A percentile compares a stretch with the other conserved stretches of the same genome.
These are phyloP conservation scores for Aplocera efformata DNA, from an alignment of 2,888 invertebrate genomes.

Conservation along the genomic window DNA sequence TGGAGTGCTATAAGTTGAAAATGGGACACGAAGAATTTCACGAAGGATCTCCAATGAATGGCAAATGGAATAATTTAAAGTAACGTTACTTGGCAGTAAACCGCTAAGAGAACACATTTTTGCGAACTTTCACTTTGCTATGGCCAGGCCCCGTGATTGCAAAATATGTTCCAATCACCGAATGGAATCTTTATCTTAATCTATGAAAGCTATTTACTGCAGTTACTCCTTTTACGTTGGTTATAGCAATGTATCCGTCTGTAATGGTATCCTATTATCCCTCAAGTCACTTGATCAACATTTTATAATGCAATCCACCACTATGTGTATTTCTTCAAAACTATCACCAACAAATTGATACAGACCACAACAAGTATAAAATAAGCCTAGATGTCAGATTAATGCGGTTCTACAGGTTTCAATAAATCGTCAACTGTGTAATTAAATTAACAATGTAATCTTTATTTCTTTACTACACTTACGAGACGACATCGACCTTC, in stretches of 20 bases:
- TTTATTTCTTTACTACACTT: not conserved
- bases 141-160: conserved; percentile 49
- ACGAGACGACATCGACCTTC: conserved; percentile 5
- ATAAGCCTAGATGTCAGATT: not conserved
- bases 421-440: not conserved
- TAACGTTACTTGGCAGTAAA: conserved; percentile 31
- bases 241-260: no score
- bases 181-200: conserved; percentile 17
- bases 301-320: no score
- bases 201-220: conserved; percentile 10
- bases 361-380: not conserved
- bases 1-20: conserved; percentile 23
- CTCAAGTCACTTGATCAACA: not conserved
- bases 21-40: conserved; percentile 2
- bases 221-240: conserved; percentile 2
- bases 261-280: not conserved
- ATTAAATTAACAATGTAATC: not conserved
- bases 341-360: not conserved
- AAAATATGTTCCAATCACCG: conserved; percentile 48
- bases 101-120: conserved; percentile 54
- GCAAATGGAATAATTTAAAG: conserved; percentile 25
- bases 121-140: conserved; percentile 65
- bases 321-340: no score
- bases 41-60: conserved; percentile 10
- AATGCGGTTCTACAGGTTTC: conserved; percentile 1